phyloP scores from a whole-genome alignment of 2,113 vertebrate species.

The Hyperopisus bebe region DNA sequence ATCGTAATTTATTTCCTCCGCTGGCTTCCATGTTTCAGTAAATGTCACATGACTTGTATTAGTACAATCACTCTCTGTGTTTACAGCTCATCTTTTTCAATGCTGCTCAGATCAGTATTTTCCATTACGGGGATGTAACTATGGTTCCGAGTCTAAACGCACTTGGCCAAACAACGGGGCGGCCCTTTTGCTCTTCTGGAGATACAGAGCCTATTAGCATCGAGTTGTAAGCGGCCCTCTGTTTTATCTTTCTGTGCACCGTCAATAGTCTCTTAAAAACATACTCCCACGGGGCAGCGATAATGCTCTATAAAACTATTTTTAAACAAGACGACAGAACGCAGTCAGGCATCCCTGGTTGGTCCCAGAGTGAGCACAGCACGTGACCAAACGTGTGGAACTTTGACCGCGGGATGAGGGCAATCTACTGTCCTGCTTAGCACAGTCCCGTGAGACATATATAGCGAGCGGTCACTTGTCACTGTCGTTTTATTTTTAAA shows the following conservation, averaged over 20 bases:
- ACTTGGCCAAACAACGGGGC: background rate
- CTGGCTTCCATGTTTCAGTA: constrained; percentile 36
- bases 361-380: background rate
- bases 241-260: background rate
- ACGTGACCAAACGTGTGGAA: background rate
- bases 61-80: constrained; percentile 42
- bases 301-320: constrained; percentile 23
- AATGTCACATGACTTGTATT: constrained; percentile 23
- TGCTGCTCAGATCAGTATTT: constrained; percentile 13
- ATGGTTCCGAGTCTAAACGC: background rate
- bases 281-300: background rate
- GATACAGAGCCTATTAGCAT: background rate
- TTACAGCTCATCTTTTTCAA: constrained; percentile 28
- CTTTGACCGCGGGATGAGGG: background rate
- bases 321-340: constrained; percentile 5
- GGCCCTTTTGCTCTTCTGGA: background rate
- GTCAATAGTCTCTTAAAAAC: constrained; percentile 12
- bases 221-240: background rate
- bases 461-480: background rate
- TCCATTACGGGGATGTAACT: constrained; percentile 12
- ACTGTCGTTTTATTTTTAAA: background rate
- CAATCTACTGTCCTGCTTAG: background rate
- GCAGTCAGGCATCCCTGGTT: background rate
- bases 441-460: background rate
- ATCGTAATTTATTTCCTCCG: constrained; percentile 45